Percentiles rank a stretch among this genome's conserved stretches.
Evolutionary conservation across 2,888 invertebrate species (phyloP).

Genomic region (Pandemis heparana): DNA sequence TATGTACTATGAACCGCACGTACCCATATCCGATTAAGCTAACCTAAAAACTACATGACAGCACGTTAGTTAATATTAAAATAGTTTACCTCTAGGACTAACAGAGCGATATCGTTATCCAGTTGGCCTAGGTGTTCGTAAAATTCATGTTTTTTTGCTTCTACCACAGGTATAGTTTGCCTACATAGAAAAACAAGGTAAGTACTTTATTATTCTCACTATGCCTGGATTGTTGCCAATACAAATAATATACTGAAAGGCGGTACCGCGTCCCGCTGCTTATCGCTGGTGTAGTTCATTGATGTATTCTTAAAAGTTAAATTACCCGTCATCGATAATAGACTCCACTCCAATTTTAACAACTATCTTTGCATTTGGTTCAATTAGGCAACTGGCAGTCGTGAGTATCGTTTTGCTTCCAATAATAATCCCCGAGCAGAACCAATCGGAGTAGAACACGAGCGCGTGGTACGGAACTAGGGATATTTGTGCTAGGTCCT

Average conservation of each 20-base stretch:
- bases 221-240: neutral
- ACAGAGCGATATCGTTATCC: constrained; percentile 74
- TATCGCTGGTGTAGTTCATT: neutral
- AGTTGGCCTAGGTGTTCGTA: constrained; percentile 56
- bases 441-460: constrained; percentile 62
- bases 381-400: constrained; percentile 66
- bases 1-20: neutral
- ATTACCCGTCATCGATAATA: constrained; percentile 60
- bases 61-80: neutral
- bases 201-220: neutral
- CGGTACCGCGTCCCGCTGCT: neutral
- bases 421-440: constrained; percentile 71
- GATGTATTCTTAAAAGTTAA: neutral
- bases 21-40: neutral
- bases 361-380: constrained; percentile 48
- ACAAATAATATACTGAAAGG: neutral
- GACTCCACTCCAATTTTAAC: constrained; percentile 67
- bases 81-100: constrained; percentile 62
- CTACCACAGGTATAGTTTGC: constrained; percentile 62
- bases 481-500: constrained; percentile 36
- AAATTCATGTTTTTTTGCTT: constrained; percentile 72
- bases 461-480: constrained; percentile 66
- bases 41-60: neutral
- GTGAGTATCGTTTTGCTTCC: constrained; percentile 66
- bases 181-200: constrained; percentile 52